Percentiles rank a stretch among this genome's conserved stretches.
These are phyloP conservation scores for Muscicapa adusta DNA, from an alignment of 2,113 vertebrate genomes.

Conservation along the genomic window DNA sequence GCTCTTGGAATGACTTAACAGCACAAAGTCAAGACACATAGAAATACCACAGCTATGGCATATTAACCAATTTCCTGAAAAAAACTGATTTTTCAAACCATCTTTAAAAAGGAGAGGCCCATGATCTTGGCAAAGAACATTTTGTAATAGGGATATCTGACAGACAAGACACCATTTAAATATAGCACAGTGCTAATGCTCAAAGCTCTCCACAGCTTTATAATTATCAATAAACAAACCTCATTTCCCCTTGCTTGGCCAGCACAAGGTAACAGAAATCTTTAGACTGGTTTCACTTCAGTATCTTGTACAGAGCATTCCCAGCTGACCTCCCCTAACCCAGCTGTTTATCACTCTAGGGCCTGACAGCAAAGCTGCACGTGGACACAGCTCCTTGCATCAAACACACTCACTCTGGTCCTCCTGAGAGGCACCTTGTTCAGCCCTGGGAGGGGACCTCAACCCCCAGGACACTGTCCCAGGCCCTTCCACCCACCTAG, in stretches of 20 bases:
- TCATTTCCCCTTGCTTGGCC: neutral
- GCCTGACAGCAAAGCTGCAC: neutral
- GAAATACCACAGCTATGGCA: neutral
- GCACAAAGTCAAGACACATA: neutral
- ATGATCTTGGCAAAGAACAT: neutral
- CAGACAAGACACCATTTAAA: neutral
- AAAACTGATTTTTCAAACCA: neutral
- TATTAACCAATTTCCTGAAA: neutral
- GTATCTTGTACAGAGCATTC: neutral
- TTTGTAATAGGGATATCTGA: neutral
- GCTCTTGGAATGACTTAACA: neutral
- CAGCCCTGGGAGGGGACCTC: accelerated
- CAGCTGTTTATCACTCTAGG: neutral
- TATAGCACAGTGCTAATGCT: neutral
- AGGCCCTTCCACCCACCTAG: neutral
- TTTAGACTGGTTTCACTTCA: neutral
- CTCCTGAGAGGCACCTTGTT: accelerated
- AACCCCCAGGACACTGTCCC: neutral
- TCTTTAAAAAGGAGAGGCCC: neutral
- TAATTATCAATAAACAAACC: neutral
- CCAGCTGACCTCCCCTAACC: neutral
- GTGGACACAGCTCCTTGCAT: accelerated
- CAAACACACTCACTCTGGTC: accelerated
- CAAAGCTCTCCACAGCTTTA: neutral
- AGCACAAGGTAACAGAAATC: neutral